Evolutionary conservation across 2,888 invertebrate species (phyloP).

Genomic region (Stenodera caucasica): DNA sequence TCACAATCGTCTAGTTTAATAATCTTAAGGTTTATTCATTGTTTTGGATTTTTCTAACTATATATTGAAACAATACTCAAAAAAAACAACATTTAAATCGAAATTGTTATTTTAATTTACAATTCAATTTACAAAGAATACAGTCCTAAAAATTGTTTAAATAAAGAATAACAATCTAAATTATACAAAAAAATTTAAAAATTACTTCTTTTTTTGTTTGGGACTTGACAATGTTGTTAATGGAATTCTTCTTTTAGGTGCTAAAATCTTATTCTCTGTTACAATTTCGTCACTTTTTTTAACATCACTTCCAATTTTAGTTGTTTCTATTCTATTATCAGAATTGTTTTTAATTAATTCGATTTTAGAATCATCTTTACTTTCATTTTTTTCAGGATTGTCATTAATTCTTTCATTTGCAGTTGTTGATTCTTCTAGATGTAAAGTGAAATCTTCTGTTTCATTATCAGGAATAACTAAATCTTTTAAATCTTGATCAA

Average conservation of each 20-base stretch:
- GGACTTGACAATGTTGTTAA: constrained; percentile 80
- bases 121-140: no score
- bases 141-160: no score
- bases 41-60: no score
- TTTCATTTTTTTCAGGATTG: no score
- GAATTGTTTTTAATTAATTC: constrained; percentile 38
- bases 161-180: no score
- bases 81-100: neutral
- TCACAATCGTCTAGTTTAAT: no score
- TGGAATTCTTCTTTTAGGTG: constrained; percentile 62
- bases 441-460: constrained; percentile 43
- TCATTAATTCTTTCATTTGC: constrained; percentile 11
- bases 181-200: no score
- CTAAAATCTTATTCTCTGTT: constrained; percentile 4
- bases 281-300: neutral
- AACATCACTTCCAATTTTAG: constrained; percentile 47
- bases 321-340: constrained; percentile 35
- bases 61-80: constrained; percentile 34
- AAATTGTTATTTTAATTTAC: no score
- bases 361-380: constrained; percentile 20
- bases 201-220: constrained; percentile 65
- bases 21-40: no score
- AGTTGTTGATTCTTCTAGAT: constrained; percentile 37
- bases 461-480: constrained; percentile 28
- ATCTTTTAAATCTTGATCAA: neutral